Base-by-base conservation (phyloP, 2,888 invertebrate genomes). In the Dicycla oo region DNA sequence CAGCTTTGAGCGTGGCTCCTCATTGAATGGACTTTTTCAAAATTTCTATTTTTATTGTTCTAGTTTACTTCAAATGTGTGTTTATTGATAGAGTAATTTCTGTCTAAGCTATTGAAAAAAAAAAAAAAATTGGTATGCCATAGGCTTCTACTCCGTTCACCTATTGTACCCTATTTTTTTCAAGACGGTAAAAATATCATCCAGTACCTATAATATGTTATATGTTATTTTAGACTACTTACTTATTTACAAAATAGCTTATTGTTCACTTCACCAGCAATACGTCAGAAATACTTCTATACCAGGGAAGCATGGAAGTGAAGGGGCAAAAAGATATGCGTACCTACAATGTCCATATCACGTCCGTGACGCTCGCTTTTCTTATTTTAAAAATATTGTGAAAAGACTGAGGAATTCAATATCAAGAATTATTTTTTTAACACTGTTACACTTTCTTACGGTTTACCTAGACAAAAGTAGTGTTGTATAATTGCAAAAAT, bases 291-390 rank as follows among this genome's bases (percentile, higher is more conserved):
- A 58, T 63, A 54, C 53, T 70, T 78, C 3, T 7, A 40, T 61
- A 56, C 75, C 54, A 78, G 72, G 51, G 6, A 7, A 30, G 56
- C 51, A 58, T 78, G 45, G 45, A 53, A 58, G 53, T 61, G 34
- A 58, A 49, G 45, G 56, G 8, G 40, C 18, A 11, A 64, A 62
- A 65, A 63, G 23, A 78, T 70, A 64, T 71, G 57, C 34, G 62
- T 47, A 57, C 34, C 57, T 47, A 57, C 60, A 8, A 62, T 20
- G 30, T 77, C 57, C 40, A 53, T 80, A 66, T 43, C 30, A 51
- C 73, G n/a, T 47, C 40, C 3, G 49, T 30, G 13, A 38, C 11
- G 30, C 20, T 34, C 30, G 11, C 18, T 58, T 15, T 63, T 62
- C 56, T 45, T 51, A 40, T 51, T 77, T 45, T 23, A 47, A 54